Percentiles rank a stretch among this genome's conserved stretches.
Evolutionary conservation across 2,797 vertebrate genomes (phyloP).

Genomic region (Hypotaenidia okinawae): DNA sequence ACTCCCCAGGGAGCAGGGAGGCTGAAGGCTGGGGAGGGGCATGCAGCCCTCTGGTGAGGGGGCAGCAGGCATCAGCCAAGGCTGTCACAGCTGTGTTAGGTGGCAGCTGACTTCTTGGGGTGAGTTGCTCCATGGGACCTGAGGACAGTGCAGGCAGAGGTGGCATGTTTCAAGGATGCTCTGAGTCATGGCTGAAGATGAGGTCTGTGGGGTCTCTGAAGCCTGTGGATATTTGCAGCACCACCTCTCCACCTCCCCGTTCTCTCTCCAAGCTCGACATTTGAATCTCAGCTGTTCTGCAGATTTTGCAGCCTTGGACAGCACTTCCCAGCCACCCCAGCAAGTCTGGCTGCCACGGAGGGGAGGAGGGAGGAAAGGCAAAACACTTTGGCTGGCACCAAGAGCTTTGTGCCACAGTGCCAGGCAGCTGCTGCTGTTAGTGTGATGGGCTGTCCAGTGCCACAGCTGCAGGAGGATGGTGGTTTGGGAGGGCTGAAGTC

Average conservation of each 20-base stretch:
- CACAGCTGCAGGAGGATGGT: not conserved
- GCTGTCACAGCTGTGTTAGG: rapidly evolving
- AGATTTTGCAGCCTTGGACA: not conserved
- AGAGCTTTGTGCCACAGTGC: not conserved
- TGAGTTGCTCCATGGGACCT: rapidly evolving
- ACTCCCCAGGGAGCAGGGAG: rapidly evolving
- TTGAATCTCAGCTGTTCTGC: not conserved
- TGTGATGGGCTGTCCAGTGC: not conserved
- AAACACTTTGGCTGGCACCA: rapidly evolving
- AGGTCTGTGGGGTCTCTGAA: rapidly evolving
- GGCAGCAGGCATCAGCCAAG: not conserved
- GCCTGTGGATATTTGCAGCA: rapidly evolving
- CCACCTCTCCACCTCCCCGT: not conserved
- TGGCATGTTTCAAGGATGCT: not conserved
- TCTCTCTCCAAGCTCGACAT: rapidly evolving
- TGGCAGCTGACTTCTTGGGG: rapidly evolving
- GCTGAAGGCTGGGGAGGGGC: too few species aligned
- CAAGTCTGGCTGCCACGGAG: not conserved
- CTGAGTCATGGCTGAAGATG: rapidly evolving
- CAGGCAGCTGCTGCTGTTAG: not conserved
- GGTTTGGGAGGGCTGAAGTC: not conserved
- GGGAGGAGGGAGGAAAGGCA: not conserved
- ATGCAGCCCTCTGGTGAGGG: too few species aligned
- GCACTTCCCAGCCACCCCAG: not conserved
- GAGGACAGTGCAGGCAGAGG: not conserved